Evolutionary conservation across 1,140 invertebrate species (phyloP), one percentile per base, ranked within the genome.

Genomic region (Megathymus violae): DNA sequence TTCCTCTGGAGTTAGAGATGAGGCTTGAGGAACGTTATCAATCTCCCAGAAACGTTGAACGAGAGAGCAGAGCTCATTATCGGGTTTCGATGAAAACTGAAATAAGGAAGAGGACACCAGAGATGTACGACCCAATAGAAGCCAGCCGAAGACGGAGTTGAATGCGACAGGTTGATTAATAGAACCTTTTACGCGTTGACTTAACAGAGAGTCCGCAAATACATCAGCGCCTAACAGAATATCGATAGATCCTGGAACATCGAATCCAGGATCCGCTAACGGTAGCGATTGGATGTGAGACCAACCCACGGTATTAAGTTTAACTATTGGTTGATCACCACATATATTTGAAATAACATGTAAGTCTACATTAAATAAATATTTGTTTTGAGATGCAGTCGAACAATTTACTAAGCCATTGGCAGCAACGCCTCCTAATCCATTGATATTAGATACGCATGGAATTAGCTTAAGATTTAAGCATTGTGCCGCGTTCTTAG

Each of bases 11-110:
- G 44, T 47, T 1, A 47, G 19, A 9, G 44, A 2, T 47, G 15
- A 22, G 3, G 11, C n/a, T 13, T 19, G 15, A n/a, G 11, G 44
- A 47, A 47, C 11, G 44, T 9, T 47, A 11, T 25, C 17, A 25
- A 47, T 22, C 25, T 25, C 44, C 44, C 64, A 70, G 5, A 64
- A 67, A 6, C 44, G 54, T 25, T 64, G 46, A 54, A 66, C 40
- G 3, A 52, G 34, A 58, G 7, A 58, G 22, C 36, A 43, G 17
- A 58, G 38, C 31, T 25, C 54, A 10, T 16, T 31, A 40, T 58
- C 25, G 40, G 41, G 54, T 58, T 58, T 41, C 10, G 27, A 13
- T 31, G 13, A 19, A 9, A 15, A 44, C 16, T 60, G 34, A 11
- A 36, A n/a, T 3, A 36, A 11, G 10, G 34, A 36, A 36, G 34